Conservation (phyloP, 2,888 invertebrate species). For the Apotomis betuletana region DNA sequence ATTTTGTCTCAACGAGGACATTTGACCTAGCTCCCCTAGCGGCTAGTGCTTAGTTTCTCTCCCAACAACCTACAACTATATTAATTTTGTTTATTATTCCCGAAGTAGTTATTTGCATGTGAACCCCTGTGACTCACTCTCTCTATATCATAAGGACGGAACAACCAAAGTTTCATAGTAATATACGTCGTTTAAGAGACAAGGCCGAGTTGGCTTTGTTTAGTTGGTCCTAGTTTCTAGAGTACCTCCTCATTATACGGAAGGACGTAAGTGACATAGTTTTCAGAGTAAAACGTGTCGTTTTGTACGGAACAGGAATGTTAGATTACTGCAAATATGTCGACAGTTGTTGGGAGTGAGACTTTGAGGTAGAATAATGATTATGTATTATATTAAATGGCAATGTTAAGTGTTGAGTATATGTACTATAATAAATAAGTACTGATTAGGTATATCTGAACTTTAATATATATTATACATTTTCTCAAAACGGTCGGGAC, state of each 20-base stretch:
- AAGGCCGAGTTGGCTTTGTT: conserved; percentile 8
- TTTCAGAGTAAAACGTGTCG: conserved; percentile 8
- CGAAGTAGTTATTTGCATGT: conserved; percentile 18
- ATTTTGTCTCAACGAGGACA: background rate
- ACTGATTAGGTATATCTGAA: too few relatives aligned
- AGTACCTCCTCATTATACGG: conserved; percentile 11
- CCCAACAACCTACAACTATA: conserved; percentile 8
- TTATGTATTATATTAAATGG: too few relatives aligned
- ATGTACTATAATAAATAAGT: too few relatives aligned
- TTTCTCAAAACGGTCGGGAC: too few relatives aligned
- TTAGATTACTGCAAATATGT: conserved; percentile 2
- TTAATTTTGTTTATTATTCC: conserved; percentile 36
- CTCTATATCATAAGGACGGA: background rate
- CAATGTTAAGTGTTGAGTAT: too few relatives aligned
- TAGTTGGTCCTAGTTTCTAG: conserved; percentile 26
- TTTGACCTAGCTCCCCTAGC: background rate
- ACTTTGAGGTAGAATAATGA: background rate
- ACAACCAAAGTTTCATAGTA: background rate
- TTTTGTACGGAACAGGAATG: background rate
- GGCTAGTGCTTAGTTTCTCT: conserved; percentile 16
- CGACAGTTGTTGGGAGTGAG: background rate
- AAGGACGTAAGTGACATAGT: conserved; percentile 11
- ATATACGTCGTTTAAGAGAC: background rate
- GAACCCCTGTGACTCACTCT: conserved; percentile 3
- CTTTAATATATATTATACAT: too few relatives aligned